Evolutionary conservation across 2,888 invertebrate species (phyloP), one percentile per base, ranked within the genome.

Genomic region (Synergus laeviventris): DNA sequence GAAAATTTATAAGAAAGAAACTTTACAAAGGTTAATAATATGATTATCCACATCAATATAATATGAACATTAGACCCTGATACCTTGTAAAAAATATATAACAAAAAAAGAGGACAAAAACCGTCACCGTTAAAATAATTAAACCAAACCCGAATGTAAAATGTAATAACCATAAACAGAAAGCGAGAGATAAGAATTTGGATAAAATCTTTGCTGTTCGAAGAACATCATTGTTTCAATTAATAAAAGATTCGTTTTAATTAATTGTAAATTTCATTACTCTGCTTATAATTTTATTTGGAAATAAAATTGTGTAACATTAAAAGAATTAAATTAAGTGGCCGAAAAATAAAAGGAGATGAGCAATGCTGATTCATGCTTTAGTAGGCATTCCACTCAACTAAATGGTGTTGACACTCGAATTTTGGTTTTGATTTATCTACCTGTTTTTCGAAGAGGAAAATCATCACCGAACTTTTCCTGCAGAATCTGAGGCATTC

Each of bases 361-460:
- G 76, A 79, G 81, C 79, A 79, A 81, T 79, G 81, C 79, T 70
- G 75, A 76, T 84, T 86, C 86, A 86, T 87, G 86, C 86, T 86
- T 87, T 86, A 86, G 87, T 88, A 88, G 84, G 86, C 88, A 87
- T 86, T 87, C 87, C 87, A 84, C 84, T 84, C 85, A 85, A 86
- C 86, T 86, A 86, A 81, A 82, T 81, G 78, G 59, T 31, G 36
- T 49, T 79, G 74, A 76, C 75, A 66, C 75, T 74, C 31, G 62
- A 75, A 74, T 74, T 39, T 42, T 59, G 39, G 38, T 31, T 56
- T 73, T 39, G 12, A 49, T 75, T 56, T 73, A 81, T 93, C 91
- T 92, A 98, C 98, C 98, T 93, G 98, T 98, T 94, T 98, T 98
- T 86, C 98, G 92, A 62, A 98, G 94, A 74, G 98, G 98, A 92